These are phyloP conservation scores for Hepsetus odoe DNA, from an alignment of 2,113 vertebrate genomes.

Conservation along the genomic window DNA sequence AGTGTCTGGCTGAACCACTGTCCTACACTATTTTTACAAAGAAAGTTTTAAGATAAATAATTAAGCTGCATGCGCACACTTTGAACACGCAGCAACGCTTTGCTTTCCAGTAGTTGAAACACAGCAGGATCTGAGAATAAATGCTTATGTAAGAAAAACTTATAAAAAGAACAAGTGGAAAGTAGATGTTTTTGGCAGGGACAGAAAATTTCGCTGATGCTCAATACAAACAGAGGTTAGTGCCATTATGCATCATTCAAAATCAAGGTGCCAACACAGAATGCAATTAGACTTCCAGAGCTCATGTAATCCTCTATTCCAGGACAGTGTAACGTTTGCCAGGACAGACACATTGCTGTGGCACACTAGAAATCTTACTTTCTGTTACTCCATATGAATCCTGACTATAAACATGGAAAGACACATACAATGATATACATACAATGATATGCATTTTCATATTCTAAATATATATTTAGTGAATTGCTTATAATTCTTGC, in stretches of 20 bases:
- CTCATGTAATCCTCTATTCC: neutral
- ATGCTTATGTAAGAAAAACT: neutral
- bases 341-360: neutral
- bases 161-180: neutral
- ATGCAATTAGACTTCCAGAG: neutral
- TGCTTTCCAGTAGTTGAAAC: neutral
- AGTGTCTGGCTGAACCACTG: neutral
- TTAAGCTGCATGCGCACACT: slow-evolving; percentile 20
- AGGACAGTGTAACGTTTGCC: neutral
- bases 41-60: slow-evolving; percentile 18
- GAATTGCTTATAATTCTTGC: too few relatives aligned
- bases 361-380: neutral
- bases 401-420: too few relatives aligned
- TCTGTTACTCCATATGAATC: neutral
- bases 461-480: too few relatives aligned
- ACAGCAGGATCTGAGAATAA: neutral
- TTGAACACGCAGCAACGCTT: neutral
- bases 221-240: neutral
- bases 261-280: neutral
- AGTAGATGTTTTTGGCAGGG: neutral
- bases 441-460: too few relatives aligned
- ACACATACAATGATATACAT: too few relatives aligned
- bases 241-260: neutral
- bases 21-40: neutral
- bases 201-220: neutral